These are phyloP conservation scores for Hippolais icterina DNA, from an alignment of 2,113 vertebrate species.

Conservation along the genomic window DNA sequence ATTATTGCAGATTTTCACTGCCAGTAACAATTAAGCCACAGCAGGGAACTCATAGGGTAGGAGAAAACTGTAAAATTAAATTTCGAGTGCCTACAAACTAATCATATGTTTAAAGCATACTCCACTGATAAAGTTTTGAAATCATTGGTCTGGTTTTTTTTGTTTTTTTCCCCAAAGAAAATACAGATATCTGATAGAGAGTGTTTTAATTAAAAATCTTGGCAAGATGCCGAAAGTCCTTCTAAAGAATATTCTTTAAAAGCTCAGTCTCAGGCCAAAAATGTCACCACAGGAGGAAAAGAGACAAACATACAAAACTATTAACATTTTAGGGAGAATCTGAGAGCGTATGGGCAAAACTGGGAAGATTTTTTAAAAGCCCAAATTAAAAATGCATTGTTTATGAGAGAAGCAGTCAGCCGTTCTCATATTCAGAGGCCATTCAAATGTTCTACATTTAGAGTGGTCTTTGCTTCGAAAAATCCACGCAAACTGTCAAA, in stretches of 20 bases:
- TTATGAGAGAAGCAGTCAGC: background rate
- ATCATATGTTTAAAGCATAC: background rate
- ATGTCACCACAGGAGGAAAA: background rate
- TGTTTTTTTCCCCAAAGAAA: background rate
- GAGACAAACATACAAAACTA: background rate
- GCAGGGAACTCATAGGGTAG: background rate
- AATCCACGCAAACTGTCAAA: background rate
- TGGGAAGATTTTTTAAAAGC: background rate
- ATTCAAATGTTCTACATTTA: background rate
- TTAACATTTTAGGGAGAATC: background rate
- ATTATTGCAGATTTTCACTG: background rate
- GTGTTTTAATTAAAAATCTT: background rate
- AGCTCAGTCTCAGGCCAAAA: background rate
- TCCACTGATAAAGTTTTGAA: background rate
- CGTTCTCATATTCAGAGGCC: background rate
- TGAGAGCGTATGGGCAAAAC: background rate
- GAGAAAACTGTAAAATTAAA: background rate
- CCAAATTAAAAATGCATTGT: fast-evolving
- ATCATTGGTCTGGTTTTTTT: background rate
- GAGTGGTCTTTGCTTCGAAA: background rate
- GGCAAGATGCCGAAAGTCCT: background rate
- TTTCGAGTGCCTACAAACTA: background rate
- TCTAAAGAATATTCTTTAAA: background rate
- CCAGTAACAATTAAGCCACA: constrained; percentile 20
- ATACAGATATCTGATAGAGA: background rate